Evolutionary conservation across 2,797 vertebrate genomes (phyloP).

Genomic region (Xiphorhynchus erythropygius): DNA sequence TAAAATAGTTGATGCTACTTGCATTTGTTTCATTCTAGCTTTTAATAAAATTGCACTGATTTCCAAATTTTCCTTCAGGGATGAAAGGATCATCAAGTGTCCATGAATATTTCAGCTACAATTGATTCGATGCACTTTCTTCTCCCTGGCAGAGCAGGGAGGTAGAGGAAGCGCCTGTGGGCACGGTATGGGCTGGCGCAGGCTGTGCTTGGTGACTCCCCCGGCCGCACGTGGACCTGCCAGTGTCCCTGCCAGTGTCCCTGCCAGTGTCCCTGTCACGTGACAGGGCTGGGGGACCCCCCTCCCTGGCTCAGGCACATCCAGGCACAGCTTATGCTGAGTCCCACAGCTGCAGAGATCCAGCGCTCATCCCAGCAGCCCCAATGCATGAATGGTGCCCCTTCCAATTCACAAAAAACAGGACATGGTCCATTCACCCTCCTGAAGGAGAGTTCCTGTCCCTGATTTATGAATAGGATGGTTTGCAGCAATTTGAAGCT

Average conservation of each 20-base stretch:
- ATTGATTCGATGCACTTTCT: neutral
- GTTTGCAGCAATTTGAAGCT: neutral
- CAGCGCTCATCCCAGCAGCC: neutral
- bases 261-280: neutral
- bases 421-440: neutral
- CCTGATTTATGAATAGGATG: neutral
- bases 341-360: neutral
- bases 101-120: neutral
- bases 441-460: neutral
- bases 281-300: neutral
- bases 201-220: neutral
- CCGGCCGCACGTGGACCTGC: neutral
- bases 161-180: neutral
- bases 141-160: neutral
- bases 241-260: neutral
- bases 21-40: neutral
- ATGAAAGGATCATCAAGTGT: neutral
- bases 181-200: neutral
- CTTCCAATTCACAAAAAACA: neutral
- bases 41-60: neutral
- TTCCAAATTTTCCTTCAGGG: neutral
- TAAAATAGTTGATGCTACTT: neutral
- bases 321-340: neutral
- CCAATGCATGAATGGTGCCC: neutral
- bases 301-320: neutral